Evolutionary conservation across 2,888 invertebrate genomes (phyloP).

Genomic region (Rambutsinella grinnellia): DNA sequence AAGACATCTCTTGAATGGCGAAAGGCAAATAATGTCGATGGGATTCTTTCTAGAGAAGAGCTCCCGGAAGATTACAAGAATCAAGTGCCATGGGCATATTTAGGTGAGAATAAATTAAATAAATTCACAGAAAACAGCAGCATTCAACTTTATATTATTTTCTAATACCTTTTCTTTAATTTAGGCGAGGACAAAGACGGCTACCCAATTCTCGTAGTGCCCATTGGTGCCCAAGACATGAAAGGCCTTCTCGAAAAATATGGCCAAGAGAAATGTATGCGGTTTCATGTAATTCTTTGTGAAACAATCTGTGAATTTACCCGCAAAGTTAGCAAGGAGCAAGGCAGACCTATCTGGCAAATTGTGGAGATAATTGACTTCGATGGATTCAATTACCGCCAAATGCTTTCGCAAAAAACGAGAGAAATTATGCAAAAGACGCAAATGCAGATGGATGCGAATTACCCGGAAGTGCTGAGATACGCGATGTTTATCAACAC

Average conservation of each 20-base stretch:
- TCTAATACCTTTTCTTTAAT: constrained; percentile 18
- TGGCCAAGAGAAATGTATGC: constrained; percentile 9
- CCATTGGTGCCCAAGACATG: constrained; percentile 23
- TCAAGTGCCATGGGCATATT: too few species aligned
- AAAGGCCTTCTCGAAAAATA: constrained; percentile 15
- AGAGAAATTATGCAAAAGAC: constrained; percentile 28
- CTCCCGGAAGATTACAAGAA: constrained; percentile 39
- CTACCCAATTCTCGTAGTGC: constrained; percentile 17
- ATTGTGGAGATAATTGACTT: constrained; percentile 45
- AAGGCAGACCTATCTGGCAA: constrained; percentile 30
- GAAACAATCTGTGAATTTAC: constrained; percentile 30
- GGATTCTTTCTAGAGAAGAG: constrained; percentile 23
- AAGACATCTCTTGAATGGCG: constrained; percentile 55
- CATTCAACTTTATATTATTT: too few species aligned
- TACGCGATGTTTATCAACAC: constrained; percentile 39
- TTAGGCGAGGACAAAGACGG: constrained; percentile 30
- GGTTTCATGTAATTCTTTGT: constrained; percentile 31
- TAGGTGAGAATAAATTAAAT: too few species aligned
- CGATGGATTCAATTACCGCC: constrained; percentile 36
- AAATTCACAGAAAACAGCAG: too few species aligned
- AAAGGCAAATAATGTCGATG: constrained; percentile 39
- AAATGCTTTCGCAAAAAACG: constrained; percentile 20
- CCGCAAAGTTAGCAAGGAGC: constrained; percentile 13
- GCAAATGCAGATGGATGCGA: constrained; percentile 45
- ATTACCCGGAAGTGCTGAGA: constrained; percentile 51